Conservation (phyloP, 2,113 vertebrate genomes). For the Capreolus pygargus region DNA sequence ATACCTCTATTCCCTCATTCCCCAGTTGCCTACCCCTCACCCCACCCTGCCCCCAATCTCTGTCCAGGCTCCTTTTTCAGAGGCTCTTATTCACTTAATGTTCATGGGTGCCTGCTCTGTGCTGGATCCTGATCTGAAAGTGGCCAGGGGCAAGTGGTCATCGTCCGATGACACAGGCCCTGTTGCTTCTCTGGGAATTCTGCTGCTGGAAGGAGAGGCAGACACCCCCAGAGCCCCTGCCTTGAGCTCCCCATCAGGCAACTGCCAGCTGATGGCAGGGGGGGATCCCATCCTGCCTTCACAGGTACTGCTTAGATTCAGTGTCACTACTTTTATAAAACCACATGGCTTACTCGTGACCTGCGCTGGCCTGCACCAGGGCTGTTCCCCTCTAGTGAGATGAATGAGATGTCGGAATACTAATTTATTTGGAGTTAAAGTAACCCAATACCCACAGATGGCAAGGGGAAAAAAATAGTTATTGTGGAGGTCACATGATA, state of each 20-base stretch:
- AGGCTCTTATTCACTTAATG: not conserved
- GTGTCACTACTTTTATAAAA: not conserved
- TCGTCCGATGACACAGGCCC: not conserved
- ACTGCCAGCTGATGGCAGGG: not conserved
- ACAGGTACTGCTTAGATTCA: not conserved
- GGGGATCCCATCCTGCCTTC: fast-evolving
- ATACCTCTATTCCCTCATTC: not conserved
- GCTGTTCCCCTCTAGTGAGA: not conserved
- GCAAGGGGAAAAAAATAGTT: not conserved
- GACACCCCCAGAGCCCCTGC: not conserved
- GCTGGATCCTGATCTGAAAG: not conserved
- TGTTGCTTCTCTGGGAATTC: not conserved
- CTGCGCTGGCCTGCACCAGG: not conserved
- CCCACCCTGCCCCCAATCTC: too few relatives aligned
- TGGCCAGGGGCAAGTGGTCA: fast-evolving
- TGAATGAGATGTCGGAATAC: not conserved
- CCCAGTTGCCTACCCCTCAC: not conserved
- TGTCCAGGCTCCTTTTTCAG: not conserved
- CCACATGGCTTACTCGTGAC: not conserved
- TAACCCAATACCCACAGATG: not conserved
- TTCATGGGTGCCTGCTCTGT: not conserved
- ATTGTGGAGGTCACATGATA: not conserved
- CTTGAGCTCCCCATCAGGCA: not conserved
- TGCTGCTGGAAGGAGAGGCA: too few relatives aligned
- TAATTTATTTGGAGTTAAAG: not conserved